phyloP scores from a whole-genome alignment of 92 coral and sea anemone genomes.

The Epizoanthus scotinus region DNA sequence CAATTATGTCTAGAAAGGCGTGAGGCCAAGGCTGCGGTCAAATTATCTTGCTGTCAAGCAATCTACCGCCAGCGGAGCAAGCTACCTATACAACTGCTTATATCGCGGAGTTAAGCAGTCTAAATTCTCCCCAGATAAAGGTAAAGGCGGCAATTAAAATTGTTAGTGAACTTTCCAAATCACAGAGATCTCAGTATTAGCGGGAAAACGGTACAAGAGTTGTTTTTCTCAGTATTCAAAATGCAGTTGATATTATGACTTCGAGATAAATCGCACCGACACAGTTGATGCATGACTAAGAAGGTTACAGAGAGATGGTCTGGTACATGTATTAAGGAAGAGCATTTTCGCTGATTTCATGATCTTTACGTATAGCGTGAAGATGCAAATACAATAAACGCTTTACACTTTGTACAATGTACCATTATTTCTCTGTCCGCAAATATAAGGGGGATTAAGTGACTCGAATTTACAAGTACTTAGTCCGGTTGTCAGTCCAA shows the following conservation, averaged over 20 bases:
- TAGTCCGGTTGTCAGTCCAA: conserved; percentile 27
- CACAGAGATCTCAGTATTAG: conserved; percentile 31
- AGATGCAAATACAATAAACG: conserved; percentile 16
- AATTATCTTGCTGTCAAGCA: conserved; percentile 47
- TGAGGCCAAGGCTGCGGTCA: conserved; percentile 31
- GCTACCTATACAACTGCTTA: conserved; percentile 12
- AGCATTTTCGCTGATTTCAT: conserved; percentile 3
- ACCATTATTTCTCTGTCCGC: conserved; percentile 14
- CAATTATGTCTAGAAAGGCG: conserved; percentile 72
- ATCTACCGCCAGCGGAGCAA: conserved; percentile 45
- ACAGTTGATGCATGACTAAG: conserved; percentile 29
- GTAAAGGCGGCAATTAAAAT: conserved; percentile 41
- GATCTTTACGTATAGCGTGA: conserved; percentile 35
- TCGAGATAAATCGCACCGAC: conserved; percentile 31
- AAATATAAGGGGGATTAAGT: conserved; percentile 38
- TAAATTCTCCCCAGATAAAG: conserved; percentile 39
- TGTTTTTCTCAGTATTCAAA: conserved; percentile 27
- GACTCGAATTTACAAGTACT: conserved; percentile 15
- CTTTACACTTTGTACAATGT: conserved; percentile 23
- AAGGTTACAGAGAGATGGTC: not conserved
- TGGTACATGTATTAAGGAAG: not conserved
- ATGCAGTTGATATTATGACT: conserved; percentile 36
- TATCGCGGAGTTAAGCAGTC: conserved; percentile 41
- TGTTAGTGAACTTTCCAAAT: conserved; percentile 25
- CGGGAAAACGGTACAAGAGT: conserved; percentile 27